Base-by-base conservation (phyloP, 30 jellyfish, hydroid and myxozoan genomes). In the Turritopsis dohrnii region DNA sequence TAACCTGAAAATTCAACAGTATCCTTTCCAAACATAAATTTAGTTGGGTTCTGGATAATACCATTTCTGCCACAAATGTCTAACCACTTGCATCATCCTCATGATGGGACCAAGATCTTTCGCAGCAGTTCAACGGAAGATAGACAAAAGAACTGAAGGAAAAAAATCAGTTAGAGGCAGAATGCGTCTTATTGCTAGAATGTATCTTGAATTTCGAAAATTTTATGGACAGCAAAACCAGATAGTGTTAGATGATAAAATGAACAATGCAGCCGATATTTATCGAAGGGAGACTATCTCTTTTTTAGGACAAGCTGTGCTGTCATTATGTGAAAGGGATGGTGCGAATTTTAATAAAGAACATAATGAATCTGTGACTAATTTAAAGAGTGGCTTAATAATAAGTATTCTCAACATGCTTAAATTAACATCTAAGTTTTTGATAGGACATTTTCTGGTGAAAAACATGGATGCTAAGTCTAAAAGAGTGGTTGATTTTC, bases 221-320 rank as follows among this genome's bases (percentile, higher is more conserved):
- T n/a, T n/a, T n/a, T n/a, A n/a, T n/a, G n/a, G n/a, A n/a, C n/a
- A n/a, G n/a, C n/a, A n/a, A n/a, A n/a, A n/a, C n/a, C n/a, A n/a
- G n/a, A n/a, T n/a, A n/a, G n/a, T n/a, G n/a, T n/a, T n/a, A n/a
- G n/a, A n/a, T n/a, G n/a, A n/a, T n/a, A n/a, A n/a, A n/a, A n/a
- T n/a, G n/a, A n/a, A n/a, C n/a, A n/a, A n/a, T n/a, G n/a, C n/a
- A n/a, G n/a, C n/a, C n/a, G n/a, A n/a, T n/a, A n/a, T n/a, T n/a
- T n/a, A n/a, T n/a, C n/a, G n/a, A n/a, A n/a, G n/a, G n/a, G n/a
- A n/a, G n/a, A 60, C 72, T n/a, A n/a, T 60, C n/a, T 17, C 72
- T n/a, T 60, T 60, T 60, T 60, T 60, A n/a, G 72, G 72, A 60
- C n/a, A n/a, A n/a, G n/a, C n/a, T n/a, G n/a, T n/a, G 72, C 18